Base-by-base conservation (phyloP, 2,888 invertebrate genomes). In the Pogonocherus hispidulus region DNA sequence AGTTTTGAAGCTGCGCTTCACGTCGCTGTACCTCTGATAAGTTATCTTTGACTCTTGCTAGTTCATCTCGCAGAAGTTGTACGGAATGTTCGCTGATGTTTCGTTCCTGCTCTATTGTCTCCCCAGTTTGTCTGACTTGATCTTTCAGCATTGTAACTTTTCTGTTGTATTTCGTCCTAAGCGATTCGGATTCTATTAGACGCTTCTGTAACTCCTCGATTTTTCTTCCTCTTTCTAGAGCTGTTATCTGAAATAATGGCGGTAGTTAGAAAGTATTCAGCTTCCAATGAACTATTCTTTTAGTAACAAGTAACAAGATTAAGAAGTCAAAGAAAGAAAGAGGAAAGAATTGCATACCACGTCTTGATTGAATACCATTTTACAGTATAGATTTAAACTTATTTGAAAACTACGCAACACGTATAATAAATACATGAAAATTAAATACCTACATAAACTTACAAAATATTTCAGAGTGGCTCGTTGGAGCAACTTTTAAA, bases 191-290 rank as follows among this genome's bases (percentile, higher is more conserved):
- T 81, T 95, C 95, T 47, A 94, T 92, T 22, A 95, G 84, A 73
- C 93, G 91, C 82, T 93, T 92, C 75, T 94, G 93, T 1, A 95
- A 86, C 70, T 95, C 95, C 81, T 95, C 95, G 62, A 95, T 90
- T 86, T 94, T 95, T 22, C 95, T 89, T 1, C 93, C 94, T 27
- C 94, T 88, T 83, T 96, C 95, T 77, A 95, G 82, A 0, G 95
- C 92, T 16, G 94, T 92, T 78, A 95, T 94, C 94, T 95, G 83
- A 44, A 81, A n/a, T n/a, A n/a, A n/a, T n/a, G n/a, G n/a, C n/a
- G n/a, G n/a, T n/a, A n/a, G n/a, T n/a, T n/a, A n/a, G n/a, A n/a
- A n/a, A n/a, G n/a, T n/a, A n/a, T n/a, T n/a, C n/a, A n/a, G n/a
- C n/a, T n/a, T n/a, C n/a, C n/a, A n/a, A n/a, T n/a, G n/a, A n/a